Percentiles rank a stretch among this genome's conserved stretches.
Evolutionary conservation across 2,888 invertebrate species (phyloP).

Genomic region (Halictus quadricinctus): DNA sequence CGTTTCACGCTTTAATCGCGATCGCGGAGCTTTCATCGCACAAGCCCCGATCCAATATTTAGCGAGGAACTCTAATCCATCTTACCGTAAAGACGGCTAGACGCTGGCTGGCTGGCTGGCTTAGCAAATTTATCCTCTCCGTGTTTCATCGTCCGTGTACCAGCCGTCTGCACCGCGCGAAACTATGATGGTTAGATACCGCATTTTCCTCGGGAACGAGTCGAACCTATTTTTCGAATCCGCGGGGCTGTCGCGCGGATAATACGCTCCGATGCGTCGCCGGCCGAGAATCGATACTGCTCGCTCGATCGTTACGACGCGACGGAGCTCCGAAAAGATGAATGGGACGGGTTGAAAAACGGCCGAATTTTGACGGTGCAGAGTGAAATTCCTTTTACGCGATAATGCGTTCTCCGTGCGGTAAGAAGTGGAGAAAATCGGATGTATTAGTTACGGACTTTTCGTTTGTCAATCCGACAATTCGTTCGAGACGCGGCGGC

Average conservation of each 20-base stretch:
- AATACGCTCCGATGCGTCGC: background rate
- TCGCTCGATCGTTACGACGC: conserved; percentile 1
- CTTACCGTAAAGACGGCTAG: conserved; percentile 18
- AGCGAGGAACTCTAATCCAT: conserved; percentile 37
- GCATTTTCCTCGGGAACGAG: background rate
- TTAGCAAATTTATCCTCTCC: conserved; percentile 17
- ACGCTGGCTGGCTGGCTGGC: background rate
- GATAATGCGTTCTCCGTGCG: no score
- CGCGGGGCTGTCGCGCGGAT: background rate
- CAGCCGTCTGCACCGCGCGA: background rate
- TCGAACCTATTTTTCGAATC: background rate
- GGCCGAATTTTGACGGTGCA: background rate
- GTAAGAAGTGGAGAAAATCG: no score
- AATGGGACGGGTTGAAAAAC: background rate
- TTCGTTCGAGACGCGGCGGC: background rate
- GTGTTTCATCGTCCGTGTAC: background rate
- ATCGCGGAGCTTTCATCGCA: conserved; percentile 24
- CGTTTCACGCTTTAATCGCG: conserved; percentile 33
- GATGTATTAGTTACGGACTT: no score
- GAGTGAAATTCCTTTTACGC: no score
- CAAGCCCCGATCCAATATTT: conserved; percentile 32
- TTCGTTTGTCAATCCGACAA: no score
- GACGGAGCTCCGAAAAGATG: background rate
- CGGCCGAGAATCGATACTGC: background rate
- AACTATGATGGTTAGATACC: background rate